Conservation (phyloP, 2,888 invertebrate genomes). For the Leptopilina myrica region DNA sequence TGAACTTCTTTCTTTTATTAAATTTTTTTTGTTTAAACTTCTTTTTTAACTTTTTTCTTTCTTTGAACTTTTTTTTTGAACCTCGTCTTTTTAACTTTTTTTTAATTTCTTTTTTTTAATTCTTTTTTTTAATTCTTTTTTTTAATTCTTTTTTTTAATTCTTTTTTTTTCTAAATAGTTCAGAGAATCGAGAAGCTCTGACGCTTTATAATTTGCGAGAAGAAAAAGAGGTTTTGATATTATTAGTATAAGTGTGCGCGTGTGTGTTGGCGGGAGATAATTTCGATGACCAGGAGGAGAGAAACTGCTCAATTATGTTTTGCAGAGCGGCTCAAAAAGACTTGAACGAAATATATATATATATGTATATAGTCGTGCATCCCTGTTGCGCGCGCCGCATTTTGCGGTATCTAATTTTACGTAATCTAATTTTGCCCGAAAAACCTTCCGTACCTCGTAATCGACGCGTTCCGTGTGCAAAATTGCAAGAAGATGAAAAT, state of each 20-base stretch:
- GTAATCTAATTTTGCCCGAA: constrained; percentile 40
- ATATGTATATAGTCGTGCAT: too few relatives aligned
- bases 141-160: too few relatives aligned
- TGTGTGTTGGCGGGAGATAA: constrained; percentile 11
- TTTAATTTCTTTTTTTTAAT: too few relatives aligned
- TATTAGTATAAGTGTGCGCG: too few relatives aligned
- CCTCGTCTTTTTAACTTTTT: too few relatives aligned
- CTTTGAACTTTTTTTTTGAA: too few relatives aligned
- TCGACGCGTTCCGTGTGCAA: constrained; percentile 37
- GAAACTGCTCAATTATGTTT: constrained; percentile 38
- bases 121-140: too few relatives aligned
- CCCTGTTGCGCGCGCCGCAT: constrained; percentile 9
- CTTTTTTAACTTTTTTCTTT: too few relatives aligned
- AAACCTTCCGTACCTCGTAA: constrained; percentile 38
- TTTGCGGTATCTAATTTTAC: constrained; percentile 39
- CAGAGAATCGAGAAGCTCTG: background rate
- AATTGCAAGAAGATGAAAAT: constrained; percentile 3
- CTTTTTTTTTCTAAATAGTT: too few relatives aligned
- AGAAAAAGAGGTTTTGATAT: too few relatives aligned
- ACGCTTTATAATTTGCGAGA: background rate
- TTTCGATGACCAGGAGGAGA: constrained; percentile 22
- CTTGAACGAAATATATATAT: constrained; percentile 5
- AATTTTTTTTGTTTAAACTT: too few relatives aligned
- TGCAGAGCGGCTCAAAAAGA: constrained; percentile 7
- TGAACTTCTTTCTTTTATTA: too few relatives aligned